Base-by-base conservation (phyloP, 2,888 invertebrate genomes). In the Ditylenchus weischeri region DNA sequence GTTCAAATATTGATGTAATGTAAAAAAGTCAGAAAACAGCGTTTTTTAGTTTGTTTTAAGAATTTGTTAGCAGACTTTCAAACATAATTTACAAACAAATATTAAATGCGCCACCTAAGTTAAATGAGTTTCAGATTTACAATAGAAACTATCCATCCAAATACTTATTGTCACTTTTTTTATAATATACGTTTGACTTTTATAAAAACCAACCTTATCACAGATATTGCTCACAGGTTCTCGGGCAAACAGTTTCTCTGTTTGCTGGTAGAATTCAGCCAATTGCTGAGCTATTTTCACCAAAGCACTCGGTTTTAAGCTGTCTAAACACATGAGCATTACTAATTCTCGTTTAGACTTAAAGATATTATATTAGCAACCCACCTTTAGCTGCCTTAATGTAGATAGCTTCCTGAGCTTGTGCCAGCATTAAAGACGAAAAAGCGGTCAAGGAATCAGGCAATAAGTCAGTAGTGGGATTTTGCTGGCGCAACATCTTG, bases 351-450 rank as follows among this genome's bases (percentile, higher is more conserved):
- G 62, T 62, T 21, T 29, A 29, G 5, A 29, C 2, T 5, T 5
- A 29, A 15, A 7, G 49, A 1, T 21, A 62, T 49, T 62, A 1
- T 47, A 13, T 29, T 29, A 4, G 29, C 29, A 3, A 21, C 43
- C 15, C 51, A 85, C 86, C 86, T 73, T 83, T 82, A 29, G 84
- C 83, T 57, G 95, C 93, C 86, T 99, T 99, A 82, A 90, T 88
- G 59, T 92, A 92, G 84, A 96, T 92, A 75, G 93, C 90, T 86
- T 98, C 98, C 86, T 99, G 96, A 11, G 93, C 96, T 86, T 99
- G 96, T 19, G 96, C 95, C 59, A 96, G 86, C 93, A 95, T 94
- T 62, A 98, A 78, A 62, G 90, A 87, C 64, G 90, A 88, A 35
- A 98, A 87, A 49, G 93, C 92, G 68, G 88, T 88, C 64, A 98